These are phyloP conservation scores for Meriones unguiculatus DNA, from an alignment of 2,113 vertebrate genomes.

Conservation along the genomic window DNA sequence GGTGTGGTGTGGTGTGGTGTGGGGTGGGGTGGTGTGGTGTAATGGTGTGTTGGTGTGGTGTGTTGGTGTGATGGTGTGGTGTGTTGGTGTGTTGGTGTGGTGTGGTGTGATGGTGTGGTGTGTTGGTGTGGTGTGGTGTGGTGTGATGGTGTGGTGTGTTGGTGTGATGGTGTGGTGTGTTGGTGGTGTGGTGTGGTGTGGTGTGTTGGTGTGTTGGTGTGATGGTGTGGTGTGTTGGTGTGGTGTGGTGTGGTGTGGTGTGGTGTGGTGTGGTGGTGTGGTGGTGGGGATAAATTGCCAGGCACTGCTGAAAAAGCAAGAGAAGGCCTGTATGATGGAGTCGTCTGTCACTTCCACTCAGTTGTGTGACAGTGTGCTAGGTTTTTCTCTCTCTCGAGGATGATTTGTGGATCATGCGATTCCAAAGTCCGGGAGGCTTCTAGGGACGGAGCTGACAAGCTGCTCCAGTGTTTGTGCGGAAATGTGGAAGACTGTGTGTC, in stretches of 20 bases:
- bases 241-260: too few relatives aligned
- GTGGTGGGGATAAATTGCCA: background rate
- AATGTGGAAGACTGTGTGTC: background rate
- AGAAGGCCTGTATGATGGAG: constrained; percentile 6
- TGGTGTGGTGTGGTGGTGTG: background rate
- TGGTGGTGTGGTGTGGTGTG: too few relatives aligned
- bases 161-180: too few relatives aligned
- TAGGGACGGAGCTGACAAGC: background rate
- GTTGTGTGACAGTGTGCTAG: background rate
- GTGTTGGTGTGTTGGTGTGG: too few relatives aligned
- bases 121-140: too few relatives aligned
- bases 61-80: background rate
- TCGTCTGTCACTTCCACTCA: background rate
- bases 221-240: too few relatives aligned
- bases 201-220: too few relatives aligned
- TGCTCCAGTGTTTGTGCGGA: constrained; percentile 12
- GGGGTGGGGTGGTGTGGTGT: too few relatives aligned
- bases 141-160: too few relatives aligned
- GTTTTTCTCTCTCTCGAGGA: background rate
- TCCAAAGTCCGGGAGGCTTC: background rate
- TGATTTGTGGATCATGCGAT: constrained; percentile 41
- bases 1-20: too few relatives aligned
- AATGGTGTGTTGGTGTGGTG: too few relatives aligned
- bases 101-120: too few relatives aligned
- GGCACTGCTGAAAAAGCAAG: constrained; percentile 1